These are phyloP conservation scores for Microcebus jonahi DNA, from an alignment of 2,113 vertebrate species.

Conservation along the genomic window DNA sequence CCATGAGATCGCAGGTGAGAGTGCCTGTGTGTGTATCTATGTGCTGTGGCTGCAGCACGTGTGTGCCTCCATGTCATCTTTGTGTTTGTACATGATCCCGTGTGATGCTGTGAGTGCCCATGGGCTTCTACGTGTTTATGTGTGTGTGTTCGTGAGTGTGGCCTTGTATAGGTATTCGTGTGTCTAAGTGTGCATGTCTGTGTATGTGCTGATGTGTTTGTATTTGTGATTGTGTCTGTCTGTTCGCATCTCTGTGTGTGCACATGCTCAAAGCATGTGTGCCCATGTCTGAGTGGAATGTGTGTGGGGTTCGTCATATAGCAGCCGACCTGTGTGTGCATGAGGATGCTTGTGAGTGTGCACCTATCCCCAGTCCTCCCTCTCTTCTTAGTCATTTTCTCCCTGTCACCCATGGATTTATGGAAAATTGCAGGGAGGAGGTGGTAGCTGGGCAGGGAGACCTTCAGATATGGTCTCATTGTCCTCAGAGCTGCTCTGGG, in stretches of 20 bases:
- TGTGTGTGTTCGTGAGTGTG: neutral
- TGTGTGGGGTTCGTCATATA: neutral
- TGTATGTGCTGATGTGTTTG: neutral
- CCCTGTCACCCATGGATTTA: neutral
- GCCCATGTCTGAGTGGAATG: neutral
- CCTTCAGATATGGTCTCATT: constrained; percentile 55
- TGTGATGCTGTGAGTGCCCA: neutral
- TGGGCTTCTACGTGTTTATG: neutral
- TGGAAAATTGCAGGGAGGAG: neutral
- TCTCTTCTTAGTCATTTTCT: neutral
- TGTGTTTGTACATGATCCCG: neutral
- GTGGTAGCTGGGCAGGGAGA: neutral
- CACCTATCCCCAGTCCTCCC: neutral
- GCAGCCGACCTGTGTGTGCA: too few relatives aligned
- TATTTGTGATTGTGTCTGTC: neutral
- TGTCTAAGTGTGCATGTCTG: neutral
- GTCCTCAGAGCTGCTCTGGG: constrained; percentile 75
- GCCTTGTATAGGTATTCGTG: neutral
- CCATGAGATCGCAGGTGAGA: neutral
- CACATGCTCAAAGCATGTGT: too few relatives aligned
- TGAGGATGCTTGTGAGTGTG: neutral
- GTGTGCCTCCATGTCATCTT: neutral
- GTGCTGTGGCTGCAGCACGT: neutral
- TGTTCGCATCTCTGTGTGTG: neutral
- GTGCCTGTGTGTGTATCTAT: neutral